Percentiles rank a stretch among this genome's conserved stretches.
These are phyloP conservation scores for Agrochola lychnidis DNA, from an alignment of 2,888 invertebrate genomes.

Conservation along the genomic window DNA sequence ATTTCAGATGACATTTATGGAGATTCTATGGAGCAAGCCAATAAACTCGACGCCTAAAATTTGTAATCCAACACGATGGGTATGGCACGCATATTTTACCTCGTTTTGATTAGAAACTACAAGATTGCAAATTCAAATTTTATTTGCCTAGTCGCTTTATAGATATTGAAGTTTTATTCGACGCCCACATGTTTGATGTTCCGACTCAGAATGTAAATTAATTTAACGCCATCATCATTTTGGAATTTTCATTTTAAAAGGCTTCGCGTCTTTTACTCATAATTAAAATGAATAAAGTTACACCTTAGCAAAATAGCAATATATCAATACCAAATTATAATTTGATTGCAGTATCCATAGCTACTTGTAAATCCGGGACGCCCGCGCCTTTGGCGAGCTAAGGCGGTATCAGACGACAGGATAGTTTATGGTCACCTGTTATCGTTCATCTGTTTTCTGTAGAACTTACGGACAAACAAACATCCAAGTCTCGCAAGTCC, in stretches of 20 bases:
- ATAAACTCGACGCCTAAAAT: conserved; percentile 81
- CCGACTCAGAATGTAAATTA: conserved; percentile 37
- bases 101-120: conserved; percentile 69
- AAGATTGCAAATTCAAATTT: conserved; percentile 72
- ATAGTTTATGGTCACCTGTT: conserved; percentile 82
- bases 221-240: conserved; percentile 28
- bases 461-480: conserved; percentile 52
- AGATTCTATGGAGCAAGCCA: conserved; percentile 80
- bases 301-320: background rate
- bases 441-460: conserved; percentile 83
- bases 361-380: conserved; percentile 51
- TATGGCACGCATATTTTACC: conserved; percentile 70
- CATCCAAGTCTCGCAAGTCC: conserved; percentile 56
- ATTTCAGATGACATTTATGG: conserved; percentile 86
- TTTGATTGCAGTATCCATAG: conserved; percentile 35
- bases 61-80: conserved; percentile 72
- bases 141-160: conserved; percentile 60
- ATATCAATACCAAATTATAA: conserved; percentile 3
- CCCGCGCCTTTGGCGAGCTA: conserved; percentile 34
- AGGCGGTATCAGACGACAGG: conserved; percentile 78
- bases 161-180: conserved; percentile 52
- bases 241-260: background rate
- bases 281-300: conserved; percentile 17
- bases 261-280: background rate
- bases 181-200: conserved; percentile 43